Conservation (phyloP, 2,888 invertebrate genomes). For the Salticus scenicus region DNA sequence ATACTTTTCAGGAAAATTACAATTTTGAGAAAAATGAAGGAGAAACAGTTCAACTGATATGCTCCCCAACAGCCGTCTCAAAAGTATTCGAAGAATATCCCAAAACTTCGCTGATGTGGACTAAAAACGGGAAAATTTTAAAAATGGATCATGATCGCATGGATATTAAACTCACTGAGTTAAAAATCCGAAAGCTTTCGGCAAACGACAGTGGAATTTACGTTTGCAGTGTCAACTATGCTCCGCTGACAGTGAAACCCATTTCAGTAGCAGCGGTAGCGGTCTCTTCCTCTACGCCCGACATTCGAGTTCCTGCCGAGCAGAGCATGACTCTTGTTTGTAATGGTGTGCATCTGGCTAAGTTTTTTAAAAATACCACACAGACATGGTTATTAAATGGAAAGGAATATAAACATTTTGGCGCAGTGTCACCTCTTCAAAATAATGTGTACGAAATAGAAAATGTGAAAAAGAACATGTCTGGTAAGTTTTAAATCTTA, state of each 20-base stretch:
- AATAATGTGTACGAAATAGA: conserved; percentile 16
- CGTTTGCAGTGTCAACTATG: conserved; percentile 49
- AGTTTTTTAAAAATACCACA: conserved; percentile 1
- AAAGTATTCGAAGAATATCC: conserved; percentile 43
- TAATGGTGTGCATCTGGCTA: conserved; percentile 8
- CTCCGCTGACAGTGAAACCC: conserved; percentile 21
- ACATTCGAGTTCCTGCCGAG: neutral
- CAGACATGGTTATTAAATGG: conserved; percentile 6
- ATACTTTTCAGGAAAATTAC: conserved; percentile 17
- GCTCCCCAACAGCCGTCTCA: neutral
- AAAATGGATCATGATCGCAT: conserved; percentile 28
- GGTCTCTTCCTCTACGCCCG: neutral
- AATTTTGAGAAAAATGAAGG: conserved; percentile 33
- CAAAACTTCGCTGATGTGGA: conserved; percentile 35
- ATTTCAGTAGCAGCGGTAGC: conserved; percentile 26
- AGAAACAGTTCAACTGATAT: conserved; percentile 10
- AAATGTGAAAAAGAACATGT: conserved; percentile 26
- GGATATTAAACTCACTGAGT: conserved; percentile 1
- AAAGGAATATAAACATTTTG: conserved; percentile 10
- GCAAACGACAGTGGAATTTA: conserved; percentile 49
- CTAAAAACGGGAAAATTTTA: conserved; percentile 42
- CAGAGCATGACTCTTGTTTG: conserved; percentile 20
- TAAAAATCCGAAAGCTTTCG: conserved; percentile 5
- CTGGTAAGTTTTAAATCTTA: too few relatives aligned
- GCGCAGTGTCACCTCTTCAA: neutral